These are phyloP conservation scores for Panthera leo DNA, from an alignment of 2,113 vertebrate genomes.

Conservation along the genomic window DNA sequence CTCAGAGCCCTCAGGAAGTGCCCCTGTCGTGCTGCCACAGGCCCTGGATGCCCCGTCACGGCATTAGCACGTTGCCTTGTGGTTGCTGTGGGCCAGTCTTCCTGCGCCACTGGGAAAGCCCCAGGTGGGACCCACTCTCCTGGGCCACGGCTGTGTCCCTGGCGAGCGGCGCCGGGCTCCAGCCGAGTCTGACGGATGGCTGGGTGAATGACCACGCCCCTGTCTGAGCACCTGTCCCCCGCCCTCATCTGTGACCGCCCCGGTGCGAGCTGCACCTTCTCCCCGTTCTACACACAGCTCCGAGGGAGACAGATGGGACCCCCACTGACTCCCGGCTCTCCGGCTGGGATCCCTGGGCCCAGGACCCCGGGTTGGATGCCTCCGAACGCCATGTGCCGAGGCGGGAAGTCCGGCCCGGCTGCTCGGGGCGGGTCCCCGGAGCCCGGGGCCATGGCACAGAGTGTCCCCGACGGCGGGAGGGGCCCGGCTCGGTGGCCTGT, in stretches of 20 bases:
- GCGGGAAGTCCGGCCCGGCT: not conserved
- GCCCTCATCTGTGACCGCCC: not conserved
- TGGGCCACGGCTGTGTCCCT: not conserved
- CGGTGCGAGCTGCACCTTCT: fast-evolving
- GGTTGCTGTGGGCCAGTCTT: not conserved
- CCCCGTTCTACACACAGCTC: too few relatives aligned
- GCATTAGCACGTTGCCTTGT: not conserved
- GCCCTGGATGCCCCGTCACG: not conserved
- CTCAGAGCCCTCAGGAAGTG: not conserved
- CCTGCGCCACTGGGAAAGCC: not conserved
- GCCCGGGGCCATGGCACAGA: fast-evolving
- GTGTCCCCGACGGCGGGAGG: not conserved
- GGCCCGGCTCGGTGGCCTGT: not conserved
- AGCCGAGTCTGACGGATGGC: not conserved
- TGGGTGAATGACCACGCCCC: fast-evolving
- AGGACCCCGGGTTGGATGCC: not conserved
- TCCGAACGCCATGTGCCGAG: not conserved
- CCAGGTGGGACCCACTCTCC: not conserved
- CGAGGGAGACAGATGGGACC: not conserved
- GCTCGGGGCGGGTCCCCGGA: not conserved
- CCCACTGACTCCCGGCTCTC: not conserved
- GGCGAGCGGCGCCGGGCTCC: not conserved
- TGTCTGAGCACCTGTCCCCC: too few relatives aligned
- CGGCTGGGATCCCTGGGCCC: not conserved
- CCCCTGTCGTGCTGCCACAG: not conserved